phyloP scores from a whole-genome alignment of 2,797 vertebrate species.

The Margarornis squamiger region DNA sequence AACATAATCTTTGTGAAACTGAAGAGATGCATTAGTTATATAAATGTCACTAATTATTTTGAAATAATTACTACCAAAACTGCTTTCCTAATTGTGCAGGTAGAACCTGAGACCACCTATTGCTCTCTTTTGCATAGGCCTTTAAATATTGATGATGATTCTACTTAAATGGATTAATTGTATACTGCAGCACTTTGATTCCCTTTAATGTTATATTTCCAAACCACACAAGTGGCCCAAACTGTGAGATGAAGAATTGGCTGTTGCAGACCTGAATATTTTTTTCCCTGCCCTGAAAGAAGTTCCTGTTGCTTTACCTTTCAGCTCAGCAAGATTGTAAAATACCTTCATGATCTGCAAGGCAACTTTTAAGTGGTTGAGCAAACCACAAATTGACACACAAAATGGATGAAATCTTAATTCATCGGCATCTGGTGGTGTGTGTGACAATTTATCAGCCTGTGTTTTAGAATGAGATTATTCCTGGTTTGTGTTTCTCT shows the following conservation, averaged over 20 bases:
- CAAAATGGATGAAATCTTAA: constrained; percentile 14
- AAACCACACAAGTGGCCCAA: constrained; percentile 50
- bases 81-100: constrained; percentile 22
- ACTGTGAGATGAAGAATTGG: constrained; percentile 14
- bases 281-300: neutral
- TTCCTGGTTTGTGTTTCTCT: neutral
- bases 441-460: neutral
- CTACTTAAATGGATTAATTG: constrained; percentile 36
- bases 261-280: neutral
- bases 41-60: constrained; percentile 13
- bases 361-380: neutral
- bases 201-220: constrained; percentile 44
- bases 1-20: neutral
- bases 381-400: neutral
- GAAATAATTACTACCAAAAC: constrained; percentile 33
- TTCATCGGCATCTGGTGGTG: neutral
- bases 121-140: constrained; percentile 2
- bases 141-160: constrained; percentile 53
- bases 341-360: neutral
- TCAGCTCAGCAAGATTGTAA: neutral
- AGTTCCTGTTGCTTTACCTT: neutral
- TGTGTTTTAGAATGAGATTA: neutral
- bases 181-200: constrained; percentile 56
- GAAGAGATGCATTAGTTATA: neutral
- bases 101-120: neutral